A percentile compares a stretch with the other conserved stretches of the same genome.
phyloP scores from a whole-genome alignment of 2,888 invertebrate genomes.

The Antheraea assamensis region DNA sequence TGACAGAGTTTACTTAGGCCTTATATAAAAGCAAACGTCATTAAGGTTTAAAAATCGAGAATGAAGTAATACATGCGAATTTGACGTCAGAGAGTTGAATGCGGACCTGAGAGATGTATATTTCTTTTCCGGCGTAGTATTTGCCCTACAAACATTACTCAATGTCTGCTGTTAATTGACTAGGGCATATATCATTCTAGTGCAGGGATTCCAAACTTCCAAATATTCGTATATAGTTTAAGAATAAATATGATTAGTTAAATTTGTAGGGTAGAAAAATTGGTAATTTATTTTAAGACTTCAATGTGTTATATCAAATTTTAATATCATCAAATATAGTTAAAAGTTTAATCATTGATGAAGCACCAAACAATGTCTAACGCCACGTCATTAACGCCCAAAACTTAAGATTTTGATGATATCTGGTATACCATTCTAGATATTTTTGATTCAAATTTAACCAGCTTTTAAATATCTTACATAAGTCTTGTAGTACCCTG shows the following conservation, averaged over 20 bases:
- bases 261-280: background rate
- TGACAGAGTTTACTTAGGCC: background rate
- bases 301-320: too few species aligned
- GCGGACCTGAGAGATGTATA: conserved; percentile 29
- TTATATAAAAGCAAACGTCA: background rate
- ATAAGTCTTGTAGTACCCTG: too few species aligned
- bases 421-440: too few species aligned
- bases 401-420: too few species aligned
- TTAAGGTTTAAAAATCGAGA: background rate
- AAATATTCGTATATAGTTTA: background rate
- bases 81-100: conserved; percentile 14
- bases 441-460: too few species aligned
- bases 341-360: too few species aligned
- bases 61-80: conserved; percentile 7
- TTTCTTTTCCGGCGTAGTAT: conserved; percentile 40
- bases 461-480: too few species aligned
- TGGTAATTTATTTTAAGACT: background rate
- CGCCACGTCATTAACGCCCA: too few species aligned
- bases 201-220: conserved; percentile 16
- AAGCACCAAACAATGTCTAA: too few species aligned
- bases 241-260: background rate
- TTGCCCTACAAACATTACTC: conserved; percentile 47
- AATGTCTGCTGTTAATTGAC: conserved; percentile 60
- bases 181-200: conserved; percentile 54
- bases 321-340: too few species aligned